These are phyloP conservation scores for Passer domesticus DNA, from an alignment of 2,113 vertebrate species.

Conservation along the genomic window DNA sequence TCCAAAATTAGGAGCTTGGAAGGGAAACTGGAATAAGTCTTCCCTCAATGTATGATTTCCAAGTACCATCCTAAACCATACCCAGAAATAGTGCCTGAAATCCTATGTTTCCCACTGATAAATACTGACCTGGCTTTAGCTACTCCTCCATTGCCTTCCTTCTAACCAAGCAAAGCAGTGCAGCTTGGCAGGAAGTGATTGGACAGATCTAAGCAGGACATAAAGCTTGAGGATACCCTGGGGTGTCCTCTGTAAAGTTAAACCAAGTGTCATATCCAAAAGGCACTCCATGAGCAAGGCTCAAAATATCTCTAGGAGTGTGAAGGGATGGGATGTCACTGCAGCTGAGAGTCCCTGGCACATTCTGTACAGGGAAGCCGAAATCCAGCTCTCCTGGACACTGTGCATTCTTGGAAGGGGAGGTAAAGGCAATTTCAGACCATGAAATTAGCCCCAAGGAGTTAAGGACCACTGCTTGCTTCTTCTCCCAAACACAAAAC, in stretches of 20 bases:
- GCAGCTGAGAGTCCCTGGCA: neutral
- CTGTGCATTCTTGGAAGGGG: neutral
- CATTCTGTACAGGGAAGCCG: neutral
- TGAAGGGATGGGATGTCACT: neutral
- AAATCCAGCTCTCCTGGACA: neutral
- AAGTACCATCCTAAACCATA: neutral
- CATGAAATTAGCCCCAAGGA: neutral
- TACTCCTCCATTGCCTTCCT: neutral
- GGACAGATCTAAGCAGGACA: neutral
- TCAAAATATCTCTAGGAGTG: neutral
- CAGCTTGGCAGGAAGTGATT: neutral
- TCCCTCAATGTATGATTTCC: neutral
- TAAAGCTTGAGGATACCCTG: neutral
- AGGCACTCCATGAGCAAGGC: neutral
- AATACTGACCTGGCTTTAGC: neutral
- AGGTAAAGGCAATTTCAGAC: neutral
- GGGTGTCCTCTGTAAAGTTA: neutral
- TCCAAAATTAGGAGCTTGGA: neutral
- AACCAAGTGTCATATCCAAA: neutral
- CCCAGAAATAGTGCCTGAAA: neutral
- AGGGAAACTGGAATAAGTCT: neutral
- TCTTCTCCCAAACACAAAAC: neutral
- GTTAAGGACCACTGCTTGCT: neutral
- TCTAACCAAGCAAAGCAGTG: neutral
- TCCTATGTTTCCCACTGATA: neutral